Evolutionary conservation across 2,888 invertebrate genomes (phyloP), one percentile per base, ranked within the genome.

Genomic region (Amorpha juglandis): DNA sequence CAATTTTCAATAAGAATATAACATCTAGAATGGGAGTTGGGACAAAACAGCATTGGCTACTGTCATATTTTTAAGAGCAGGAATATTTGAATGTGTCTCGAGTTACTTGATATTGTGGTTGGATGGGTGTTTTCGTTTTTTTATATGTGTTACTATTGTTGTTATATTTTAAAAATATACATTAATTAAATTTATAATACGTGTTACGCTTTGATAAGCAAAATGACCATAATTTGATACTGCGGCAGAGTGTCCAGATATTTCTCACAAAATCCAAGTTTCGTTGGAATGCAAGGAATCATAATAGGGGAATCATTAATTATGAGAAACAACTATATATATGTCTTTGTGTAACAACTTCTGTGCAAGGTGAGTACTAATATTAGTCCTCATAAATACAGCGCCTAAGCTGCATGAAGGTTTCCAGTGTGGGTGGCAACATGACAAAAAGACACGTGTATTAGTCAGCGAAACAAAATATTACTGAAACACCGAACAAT

Each of bases 381-480:
- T 35, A 51, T 51, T 19, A 51, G 16, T 63, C 51, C 38, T 63
- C 63, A 63, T 38, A 63, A 63, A 50, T 21, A 63, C 51, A 51
- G 38, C 63, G 38, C 51, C 50, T 38, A 51, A 50, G 63, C 51
- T 63, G 33, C 19, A 19, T 63, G 51, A 63, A 50, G 63, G 63
- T 50, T 38, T 21, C 7, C 33, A 51, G 51, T 38, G 63, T 63
- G 38, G 63, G 63, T 51, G 51, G 63, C 19, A 38, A 51, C 51
- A 35, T 63, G 51, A 63, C 63, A 63, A 63, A 51, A 63, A 63
- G 33, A 35, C 50, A 38, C 45, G 45, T 21, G 38, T 35, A 51
- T 63, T 38, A 63, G 21, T 51, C 63, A 58, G 42, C 38, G 19
- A 38, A 42, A 19, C 58, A 42, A 58, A 58, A 58, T 19, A 58